Evolutionary conservation across 2,113 vertebrate genomes (phyloP).

Genomic region (Melanerpes aurifrons): DNA sequence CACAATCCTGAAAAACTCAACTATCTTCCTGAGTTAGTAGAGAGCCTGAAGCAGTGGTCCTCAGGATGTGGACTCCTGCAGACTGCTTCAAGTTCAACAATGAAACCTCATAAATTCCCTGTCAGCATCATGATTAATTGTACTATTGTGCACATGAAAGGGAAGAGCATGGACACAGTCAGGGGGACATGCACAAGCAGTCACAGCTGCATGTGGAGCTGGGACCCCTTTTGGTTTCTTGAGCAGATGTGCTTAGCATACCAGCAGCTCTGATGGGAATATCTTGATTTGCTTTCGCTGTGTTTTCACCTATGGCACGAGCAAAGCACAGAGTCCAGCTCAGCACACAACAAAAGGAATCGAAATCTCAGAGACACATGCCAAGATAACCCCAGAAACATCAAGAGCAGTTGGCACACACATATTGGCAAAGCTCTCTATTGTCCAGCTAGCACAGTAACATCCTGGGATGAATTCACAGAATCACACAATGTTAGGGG

Average conservation of each 20-base stretch:
- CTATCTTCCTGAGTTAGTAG: background rate
- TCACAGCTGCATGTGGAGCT: background rate
- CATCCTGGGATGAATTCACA: background rate
- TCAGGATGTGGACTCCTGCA: background rate
- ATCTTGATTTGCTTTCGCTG: background rate
- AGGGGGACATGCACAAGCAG: accelerated
- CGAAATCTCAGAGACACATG: background rate
- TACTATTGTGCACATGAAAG: background rate
- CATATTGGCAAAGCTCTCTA: background rate
- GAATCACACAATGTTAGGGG: too few relatives aligned
- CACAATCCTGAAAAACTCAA: background rate
- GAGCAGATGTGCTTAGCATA: background rate
- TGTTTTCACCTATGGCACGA: background rate
- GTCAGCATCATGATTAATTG: background rate
- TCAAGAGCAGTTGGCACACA: background rate
- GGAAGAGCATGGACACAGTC: background rate
- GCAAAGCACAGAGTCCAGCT: background rate
- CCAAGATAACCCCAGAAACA: background rate
- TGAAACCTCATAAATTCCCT: background rate
- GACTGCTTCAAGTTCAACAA: background rate
- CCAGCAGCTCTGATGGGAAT: background rate
- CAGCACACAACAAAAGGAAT: background rate
- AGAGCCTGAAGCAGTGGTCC: background rate
- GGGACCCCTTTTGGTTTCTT: background rate
- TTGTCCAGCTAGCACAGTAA: background rate